These are phyloP conservation scores for Cheilosia pagana DNA, from an alignment of 2,888 invertebrate genomes.

Conservation along the genomic window DNA sequence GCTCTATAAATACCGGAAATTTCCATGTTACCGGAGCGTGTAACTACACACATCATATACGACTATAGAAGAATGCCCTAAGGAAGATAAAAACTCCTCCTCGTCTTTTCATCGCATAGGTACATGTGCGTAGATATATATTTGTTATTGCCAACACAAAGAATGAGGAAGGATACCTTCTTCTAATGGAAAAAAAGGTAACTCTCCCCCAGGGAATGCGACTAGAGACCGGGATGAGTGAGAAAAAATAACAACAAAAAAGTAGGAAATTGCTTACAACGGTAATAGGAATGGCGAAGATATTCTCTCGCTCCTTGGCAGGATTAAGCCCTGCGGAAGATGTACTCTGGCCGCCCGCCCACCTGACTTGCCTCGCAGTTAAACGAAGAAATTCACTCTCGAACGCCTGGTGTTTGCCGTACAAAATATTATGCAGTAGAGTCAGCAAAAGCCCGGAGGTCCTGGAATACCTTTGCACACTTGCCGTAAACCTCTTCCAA, in stretches of 20 bases:
- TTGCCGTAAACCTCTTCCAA: constrained; percentile 20
- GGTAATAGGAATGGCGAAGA: constrained; percentile 56
- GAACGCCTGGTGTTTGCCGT: constrained; percentile 42
- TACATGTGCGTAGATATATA: constrained; percentile 10
- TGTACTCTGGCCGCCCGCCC: constrained; percentile 24
- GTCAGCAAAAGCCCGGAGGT: constrained; percentile 11
- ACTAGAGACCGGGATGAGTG: constrained; percentile 26
- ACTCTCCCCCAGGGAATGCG: constrained; percentile 64
- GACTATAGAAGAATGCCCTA: neutral
- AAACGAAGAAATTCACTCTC: neutral
- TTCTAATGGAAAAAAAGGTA: constrained; percentile 67
- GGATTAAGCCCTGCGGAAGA: constrained; percentile 68
- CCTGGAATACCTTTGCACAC: constrained; percentile 52
- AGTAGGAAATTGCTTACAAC: constrained; percentile 68
- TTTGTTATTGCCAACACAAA: constrained; percentile 47
- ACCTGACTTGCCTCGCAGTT: neutral
- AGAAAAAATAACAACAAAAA: constrained; percentile 23
- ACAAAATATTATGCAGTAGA: constrained; percentile 21
- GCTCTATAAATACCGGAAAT: constrained; percentile 36
- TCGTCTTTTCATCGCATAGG: constrained; percentile 1
- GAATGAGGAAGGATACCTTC: constrained; percentile 34
- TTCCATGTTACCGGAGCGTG: constrained; percentile 32
- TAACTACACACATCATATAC: constrained; percentile 3
- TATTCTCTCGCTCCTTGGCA: constrained; percentile 54
- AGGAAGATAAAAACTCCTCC: constrained; percentile 47